A percentile compares a stretch with the other conserved stretches of the same genome.
Conservation (phyloP, 1,140 invertebrate genomes). For the Dendrolimus kikuchii region DNA sequence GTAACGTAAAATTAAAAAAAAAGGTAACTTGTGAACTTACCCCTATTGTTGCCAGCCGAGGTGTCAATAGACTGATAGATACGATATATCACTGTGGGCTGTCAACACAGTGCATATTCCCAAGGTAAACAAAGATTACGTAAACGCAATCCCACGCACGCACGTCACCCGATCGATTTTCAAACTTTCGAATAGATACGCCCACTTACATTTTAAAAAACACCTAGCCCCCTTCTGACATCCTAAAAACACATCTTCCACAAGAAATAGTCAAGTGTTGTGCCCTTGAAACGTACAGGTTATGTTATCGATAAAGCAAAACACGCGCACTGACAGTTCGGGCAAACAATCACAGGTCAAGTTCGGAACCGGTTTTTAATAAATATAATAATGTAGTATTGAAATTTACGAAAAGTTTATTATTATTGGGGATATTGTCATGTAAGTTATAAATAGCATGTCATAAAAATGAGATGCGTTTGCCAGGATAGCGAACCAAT, state of each 20-base stretch:
- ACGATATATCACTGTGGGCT: conserved; percentile 22
- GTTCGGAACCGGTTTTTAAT: conserved; percentile 38
- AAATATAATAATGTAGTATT: conserved; percentile 3
- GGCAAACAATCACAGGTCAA: conserved; percentile 64
- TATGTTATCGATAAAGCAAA: conserved; percentile 69
- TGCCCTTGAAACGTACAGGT: conserved; percentile 69
- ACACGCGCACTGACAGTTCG: conserved; percentile 65
- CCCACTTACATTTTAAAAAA: conserved; percentile 63
- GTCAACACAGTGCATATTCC: conserved; percentile 60
- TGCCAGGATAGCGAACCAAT: conserved; percentile 38
- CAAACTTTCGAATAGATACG: conserved; percentile 66
- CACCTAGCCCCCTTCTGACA: conserved; percentile 36
- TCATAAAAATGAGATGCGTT: conserved; percentile 32
- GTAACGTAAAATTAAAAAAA: not conserved
- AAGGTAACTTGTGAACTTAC: conserved; percentile 12
- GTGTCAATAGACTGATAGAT: not conserved
- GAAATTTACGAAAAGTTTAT: too few relatives aligned
- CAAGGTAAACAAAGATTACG: conserved; percentile 72
- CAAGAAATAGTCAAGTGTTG: conserved; percentile 43
- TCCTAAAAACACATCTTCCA: conserved; percentile 41
- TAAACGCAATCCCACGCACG: conserved; percentile 69
- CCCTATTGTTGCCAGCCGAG: conserved; percentile 1
- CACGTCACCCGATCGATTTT: conserved; percentile 68
- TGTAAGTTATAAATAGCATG: conserved; percentile 19
- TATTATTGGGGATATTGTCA: too few relatives aligned